Conservation (phyloP, 2,888 invertebrate genomes). For the Gastrophysa polygoni region DNA sequence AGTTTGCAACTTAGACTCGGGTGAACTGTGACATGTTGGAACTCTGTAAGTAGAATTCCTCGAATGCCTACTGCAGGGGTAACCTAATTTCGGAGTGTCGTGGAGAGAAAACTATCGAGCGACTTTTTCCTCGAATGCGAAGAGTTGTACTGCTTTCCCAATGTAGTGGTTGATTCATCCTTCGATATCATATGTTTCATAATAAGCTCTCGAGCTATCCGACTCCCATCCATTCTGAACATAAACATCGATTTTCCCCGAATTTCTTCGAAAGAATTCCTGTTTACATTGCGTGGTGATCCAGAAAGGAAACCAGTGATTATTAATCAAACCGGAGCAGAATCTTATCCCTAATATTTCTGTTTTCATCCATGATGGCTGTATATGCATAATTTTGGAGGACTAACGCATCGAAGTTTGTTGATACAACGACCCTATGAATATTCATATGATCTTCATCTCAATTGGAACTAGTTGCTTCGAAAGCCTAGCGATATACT, state of each 20-base stretch:
- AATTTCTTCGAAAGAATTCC: background rate
- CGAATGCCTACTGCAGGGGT: background rate
- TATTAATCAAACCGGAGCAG: no score
- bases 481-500: no score
- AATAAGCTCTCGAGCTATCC: background rate
- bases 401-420: no score
- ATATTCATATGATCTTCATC: no score
- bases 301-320: no score
- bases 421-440: no score
- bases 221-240: background rate
- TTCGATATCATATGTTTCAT: background rate
- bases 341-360: no score
- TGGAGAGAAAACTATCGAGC: background rate
- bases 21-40: conserved; percentile 2
- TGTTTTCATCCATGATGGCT: no score
- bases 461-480: no score
- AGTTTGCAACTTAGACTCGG: background rate
- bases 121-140: background rate
- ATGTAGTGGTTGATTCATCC: background rate
- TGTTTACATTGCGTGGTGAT: no score
- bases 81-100: background rate
- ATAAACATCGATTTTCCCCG: background rate
- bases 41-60: conserved; percentile 1
- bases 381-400: no score
- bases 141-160: background rate